Evolutionary conservation across 2,888 invertebrate genomes (phyloP).

Genomic region (Yponomeuta sedellus): DNA sequence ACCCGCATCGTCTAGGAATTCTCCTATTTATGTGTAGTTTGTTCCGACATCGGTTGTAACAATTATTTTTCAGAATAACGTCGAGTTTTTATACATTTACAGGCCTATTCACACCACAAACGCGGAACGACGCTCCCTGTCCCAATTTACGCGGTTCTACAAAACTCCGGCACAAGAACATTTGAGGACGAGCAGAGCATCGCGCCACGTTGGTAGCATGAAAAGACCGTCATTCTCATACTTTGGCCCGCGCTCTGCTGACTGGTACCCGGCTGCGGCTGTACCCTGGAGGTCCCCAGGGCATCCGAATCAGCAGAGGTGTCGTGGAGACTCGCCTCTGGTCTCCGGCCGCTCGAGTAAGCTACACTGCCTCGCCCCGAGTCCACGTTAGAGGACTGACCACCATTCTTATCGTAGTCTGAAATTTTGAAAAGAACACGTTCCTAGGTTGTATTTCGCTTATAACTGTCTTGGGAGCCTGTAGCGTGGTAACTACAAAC

Average conservation of each 20-base stretch:
- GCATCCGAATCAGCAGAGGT: constrained; percentile 78
- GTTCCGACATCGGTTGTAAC: too few relatives aligned
- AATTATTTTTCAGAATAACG: too few relatives aligned
- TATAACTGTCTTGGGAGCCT: too few relatives aligned
- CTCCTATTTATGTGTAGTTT: too few relatives aligned
- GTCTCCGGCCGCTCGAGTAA: constrained; percentile 83
- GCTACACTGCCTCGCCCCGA: constrained; percentile 89
- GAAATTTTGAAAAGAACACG: constrained; percentile 34
- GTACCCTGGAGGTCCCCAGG: constrained; percentile 40
- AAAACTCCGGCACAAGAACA: neutral
- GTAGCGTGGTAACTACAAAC: too few relatives aligned
- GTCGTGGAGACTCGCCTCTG: constrained; percentile 72
- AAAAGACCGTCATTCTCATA: constrained; percentile 24
- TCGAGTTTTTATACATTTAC: too few relatives aligned
- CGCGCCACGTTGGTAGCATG: too few relatives aligned
- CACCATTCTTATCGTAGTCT: constrained; percentile 85
- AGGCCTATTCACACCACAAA: too few relatives aligned
- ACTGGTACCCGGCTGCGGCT: constrained; percentile 55
- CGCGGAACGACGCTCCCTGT: too few relatives aligned
- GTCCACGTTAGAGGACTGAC: constrained; percentile 86
- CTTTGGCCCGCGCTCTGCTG: constrained; percentile 51
- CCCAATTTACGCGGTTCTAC: neutral
- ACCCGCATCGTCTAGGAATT: too few relatives aligned
- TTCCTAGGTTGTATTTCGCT: too few relatives aligned
- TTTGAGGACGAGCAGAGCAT: too few relatives aligned